These are phyloP conservation scores for Drosophila repleta DNA, from an alignment of 1,140 invertebrate species.

Conservation along the genomic window DNA sequence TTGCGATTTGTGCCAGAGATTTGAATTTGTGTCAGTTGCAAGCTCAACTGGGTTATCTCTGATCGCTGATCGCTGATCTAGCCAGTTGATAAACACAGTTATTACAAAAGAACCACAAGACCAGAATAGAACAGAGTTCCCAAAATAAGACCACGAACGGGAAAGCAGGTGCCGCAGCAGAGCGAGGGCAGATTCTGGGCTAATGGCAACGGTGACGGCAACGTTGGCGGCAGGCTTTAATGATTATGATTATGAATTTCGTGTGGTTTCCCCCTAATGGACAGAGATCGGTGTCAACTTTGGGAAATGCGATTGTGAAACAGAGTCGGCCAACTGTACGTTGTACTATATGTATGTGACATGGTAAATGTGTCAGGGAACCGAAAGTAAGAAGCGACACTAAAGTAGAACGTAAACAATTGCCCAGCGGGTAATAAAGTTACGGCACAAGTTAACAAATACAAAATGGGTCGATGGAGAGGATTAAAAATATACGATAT, in stretches of 20 bases:
- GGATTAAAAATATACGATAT: no score
- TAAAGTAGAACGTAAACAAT: slow-evolving; percentile 8
- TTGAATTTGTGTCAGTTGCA: slow-evolving; percentile 56
- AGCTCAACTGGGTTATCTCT: slow-evolving; percentile 67
- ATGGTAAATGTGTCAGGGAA: slow-evolving; percentile 43
- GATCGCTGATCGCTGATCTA: slow-evolving; percentile 70
- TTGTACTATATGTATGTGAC: neutral
- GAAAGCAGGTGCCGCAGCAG: neutral
- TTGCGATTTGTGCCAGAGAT: slow-evolving; percentile 58
- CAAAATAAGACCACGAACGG: slow-evolving; percentile 5
- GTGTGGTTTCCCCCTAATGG: slow-evolving; percentile 50
- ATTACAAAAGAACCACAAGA: slow-evolving; percentile 52
- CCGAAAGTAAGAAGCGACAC: slow-evolving; percentile 8
- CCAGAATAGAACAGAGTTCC: slow-evolving; percentile 31
- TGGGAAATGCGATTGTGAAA: slow-evolving; percentile 37
- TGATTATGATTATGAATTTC: slow-evolving; percentile 74
- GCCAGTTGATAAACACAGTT: slow-evolving; percentile 34
- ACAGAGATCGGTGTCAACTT: slow-evolving; percentile 65
- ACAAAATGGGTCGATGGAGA: neutral
- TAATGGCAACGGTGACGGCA: slow-evolving; percentile 61
- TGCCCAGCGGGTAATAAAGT: slow-evolving; percentile 7
- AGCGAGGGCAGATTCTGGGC: slow-evolving; percentile 55
- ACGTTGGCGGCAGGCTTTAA: slow-evolving; percentile 43
- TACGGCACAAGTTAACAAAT: neutral
- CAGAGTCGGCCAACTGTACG: slow-evolving; percentile 18